Conservation (phyloP, 2,797 vertebrate species). For the Apogon talboti region DNA sequence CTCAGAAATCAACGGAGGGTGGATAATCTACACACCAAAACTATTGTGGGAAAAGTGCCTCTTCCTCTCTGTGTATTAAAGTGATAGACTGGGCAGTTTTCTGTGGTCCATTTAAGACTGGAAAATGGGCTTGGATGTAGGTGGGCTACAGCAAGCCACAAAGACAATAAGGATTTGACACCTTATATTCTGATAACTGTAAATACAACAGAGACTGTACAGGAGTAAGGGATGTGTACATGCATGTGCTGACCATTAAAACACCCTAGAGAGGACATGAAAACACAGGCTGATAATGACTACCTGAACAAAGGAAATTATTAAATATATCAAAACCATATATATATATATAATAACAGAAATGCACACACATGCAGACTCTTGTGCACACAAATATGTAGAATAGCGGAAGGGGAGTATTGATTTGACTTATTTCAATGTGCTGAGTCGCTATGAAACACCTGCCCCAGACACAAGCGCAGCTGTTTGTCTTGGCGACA, state of each 20-base stretch:
- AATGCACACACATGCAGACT: slow-evolving; percentile 24
- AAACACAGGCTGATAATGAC: slow-evolving; percentile 20
- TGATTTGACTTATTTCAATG: slow-evolving; percentile 81
- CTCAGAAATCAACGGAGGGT: slow-evolving; percentile 75
- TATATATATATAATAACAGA: slow-evolving; percentile 16
- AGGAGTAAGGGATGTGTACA: slow-evolving; percentile 18
- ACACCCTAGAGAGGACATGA: slow-evolving; percentile 15
- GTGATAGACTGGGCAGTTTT: slow-evolving; percentile 66
- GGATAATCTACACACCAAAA: slow-evolving; percentile 77
- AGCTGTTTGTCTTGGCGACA: slow-evolving; percentile 84
- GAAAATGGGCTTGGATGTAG: slow-evolving; percentile 45
- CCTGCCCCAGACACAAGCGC: slow-evolving; percentile 77
- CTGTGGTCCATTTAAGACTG: slow-evolving; percentile 62
- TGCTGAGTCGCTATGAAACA: slow-evolving; percentile 78
- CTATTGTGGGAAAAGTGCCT: slow-evolving; percentile 75
- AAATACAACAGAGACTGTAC: slow-evolving; percentile 12
- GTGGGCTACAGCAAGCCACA: slow-evolving; percentile 30
- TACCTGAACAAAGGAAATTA: slow-evolving; percentile 28
- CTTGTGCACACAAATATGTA: slow-evolving; percentile 33
- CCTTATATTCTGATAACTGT: slow-evolving; percentile 21
- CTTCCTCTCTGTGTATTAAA: slow-evolving; percentile 62
- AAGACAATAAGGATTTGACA: slow-evolving; percentile 30
- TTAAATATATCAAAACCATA: slow-evolving; percentile 50
- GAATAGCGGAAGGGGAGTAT: slow-evolving; percentile 56
- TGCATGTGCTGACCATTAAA: slow-evolving; percentile 80